phyloP scores from a whole-genome alignment of 2,888 invertebrate genomes.

The Balanococcus diminutus region DNA sequence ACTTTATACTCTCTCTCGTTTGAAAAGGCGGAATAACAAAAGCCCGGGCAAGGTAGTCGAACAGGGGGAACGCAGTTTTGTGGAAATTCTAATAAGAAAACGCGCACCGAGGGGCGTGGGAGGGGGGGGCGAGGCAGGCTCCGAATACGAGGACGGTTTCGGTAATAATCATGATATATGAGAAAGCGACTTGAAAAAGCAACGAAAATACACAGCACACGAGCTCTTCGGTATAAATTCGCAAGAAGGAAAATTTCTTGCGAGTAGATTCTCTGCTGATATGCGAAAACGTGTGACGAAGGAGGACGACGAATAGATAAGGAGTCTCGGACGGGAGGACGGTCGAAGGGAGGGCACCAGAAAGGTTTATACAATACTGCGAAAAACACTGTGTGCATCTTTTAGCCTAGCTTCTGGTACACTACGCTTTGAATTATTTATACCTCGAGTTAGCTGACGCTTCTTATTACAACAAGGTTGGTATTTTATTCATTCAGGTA shows the following conservation, averaged over 20 bases:
- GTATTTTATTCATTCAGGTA: slow-evolving; percentile 44
- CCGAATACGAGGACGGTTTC: slow-evolving; percentile 46
- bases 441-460: slow-evolving; percentile 45
- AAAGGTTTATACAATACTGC: slow-evolving; percentile 20
- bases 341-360: background rate
- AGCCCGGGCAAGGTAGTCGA: background rate
- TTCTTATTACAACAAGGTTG: slow-evolving; percentile 42
- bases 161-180: slow-evolving; percentile 55
- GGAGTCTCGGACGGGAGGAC: background rate
- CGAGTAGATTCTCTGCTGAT: slow-evolving; percentile 50
- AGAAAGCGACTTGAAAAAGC: slow-evolving; percentile 53
- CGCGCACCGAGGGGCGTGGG: no score
- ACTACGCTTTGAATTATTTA: slow-evolving; percentile 50
- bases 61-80: background rate
- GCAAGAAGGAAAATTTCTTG: slow-evolving; percentile 30
- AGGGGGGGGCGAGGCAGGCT: no score
- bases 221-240: background rate
- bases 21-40: slow-evolving; percentile 11
- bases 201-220: slow-evolving; percentile 45
- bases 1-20: slow-evolving; percentile 42
- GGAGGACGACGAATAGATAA: slow-evolving; percentile 18
- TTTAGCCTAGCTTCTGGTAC: background rate
- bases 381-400: slow-evolving; percentile 32
- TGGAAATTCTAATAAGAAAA: slow-evolving; percentile 54
- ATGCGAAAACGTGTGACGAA: slow-evolving; percentile 40